Conservation (phyloP, 1,140 invertebrate genomes). For the Lepidurus packardi region DNA sequence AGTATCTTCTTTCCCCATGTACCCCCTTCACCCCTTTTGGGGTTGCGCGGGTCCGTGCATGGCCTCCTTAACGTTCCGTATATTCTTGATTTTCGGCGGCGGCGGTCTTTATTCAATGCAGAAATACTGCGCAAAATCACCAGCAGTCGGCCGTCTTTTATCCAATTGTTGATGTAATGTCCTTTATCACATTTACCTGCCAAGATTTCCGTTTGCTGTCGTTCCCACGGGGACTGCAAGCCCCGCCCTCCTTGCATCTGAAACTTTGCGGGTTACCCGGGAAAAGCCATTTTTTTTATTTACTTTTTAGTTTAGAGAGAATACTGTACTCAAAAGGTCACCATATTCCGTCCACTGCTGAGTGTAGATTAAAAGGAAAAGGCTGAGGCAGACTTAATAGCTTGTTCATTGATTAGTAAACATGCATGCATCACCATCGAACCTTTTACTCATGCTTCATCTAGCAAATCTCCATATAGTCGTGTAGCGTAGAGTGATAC, state of each 20-base stretch:
- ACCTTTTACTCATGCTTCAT: background rate
- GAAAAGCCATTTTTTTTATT: background rate
- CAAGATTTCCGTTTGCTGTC: background rate
- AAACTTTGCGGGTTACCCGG: background rate
- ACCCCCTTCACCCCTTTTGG: too few relatives aligned
- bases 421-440: background rate
- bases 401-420: background rate
- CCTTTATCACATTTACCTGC: background rate
- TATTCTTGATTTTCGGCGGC: background rate
- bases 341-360: too few relatives aligned
- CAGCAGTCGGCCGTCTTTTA: background rate
- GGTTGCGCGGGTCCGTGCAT: background rate
- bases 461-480: background rate
- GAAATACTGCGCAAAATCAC: background rate
- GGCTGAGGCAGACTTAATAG: background rate
- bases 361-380: background rate
- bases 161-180: slow-evolving; percentile 1
- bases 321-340: too few relatives aligned
- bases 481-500: background rate
- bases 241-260: background rate
- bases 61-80: background rate
- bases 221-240: background rate
- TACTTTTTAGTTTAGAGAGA: too few relatives aligned
- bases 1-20: background rate
- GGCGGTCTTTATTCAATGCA: too few relatives aligned